These are phyloP conservation scores for Spinus olivaceus DNA, from an alignment of 2,797 vertebrate genomes.

Conservation along the genomic window DNA sequence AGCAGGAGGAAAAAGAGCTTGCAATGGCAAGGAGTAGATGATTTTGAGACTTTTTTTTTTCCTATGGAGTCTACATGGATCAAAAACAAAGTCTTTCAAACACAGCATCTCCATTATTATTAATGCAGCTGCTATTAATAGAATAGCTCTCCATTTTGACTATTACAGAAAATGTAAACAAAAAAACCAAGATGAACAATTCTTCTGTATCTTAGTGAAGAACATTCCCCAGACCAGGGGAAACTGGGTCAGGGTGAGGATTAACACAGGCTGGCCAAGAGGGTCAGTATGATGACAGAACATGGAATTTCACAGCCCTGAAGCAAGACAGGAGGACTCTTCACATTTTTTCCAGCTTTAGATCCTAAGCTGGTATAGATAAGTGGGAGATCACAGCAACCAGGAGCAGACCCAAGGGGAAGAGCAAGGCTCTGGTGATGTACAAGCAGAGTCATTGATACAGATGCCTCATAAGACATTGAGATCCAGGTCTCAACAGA, in stretches of 20 bases:
- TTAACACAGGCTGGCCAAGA: not conserved
- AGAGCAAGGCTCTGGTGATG: not conserved
- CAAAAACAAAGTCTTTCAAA: not conserved
- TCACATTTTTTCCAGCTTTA: not conserved
- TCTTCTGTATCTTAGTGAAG: not conserved
- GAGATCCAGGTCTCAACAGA: not conserved
- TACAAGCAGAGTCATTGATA: not conserved
- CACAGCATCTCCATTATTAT: not conserved
- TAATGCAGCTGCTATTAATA: not conserved
- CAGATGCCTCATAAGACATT: fast-evolving
- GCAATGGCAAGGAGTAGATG: not conserved
- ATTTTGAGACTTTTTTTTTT: not conserved
- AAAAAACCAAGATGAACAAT: not conserved
- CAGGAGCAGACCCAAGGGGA: not conserved
- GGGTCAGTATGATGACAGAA: not conserved
- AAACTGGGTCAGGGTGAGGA: not conserved
- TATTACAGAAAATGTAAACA: not conserved
- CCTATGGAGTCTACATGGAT: too few relatives aligned
- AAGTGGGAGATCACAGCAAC: not conserved
- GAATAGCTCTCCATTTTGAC: not conserved
- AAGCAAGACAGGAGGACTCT: not conserved
- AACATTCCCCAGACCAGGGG: not conserved
- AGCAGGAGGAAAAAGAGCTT: not conserved
- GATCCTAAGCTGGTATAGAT: not conserved
- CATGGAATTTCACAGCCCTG: not conserved